These are phyloP conservation scores for Aplidium turbinatum DNA, from an alignment of 23 tunicate species.

Conservation along the genomic window DNA sequence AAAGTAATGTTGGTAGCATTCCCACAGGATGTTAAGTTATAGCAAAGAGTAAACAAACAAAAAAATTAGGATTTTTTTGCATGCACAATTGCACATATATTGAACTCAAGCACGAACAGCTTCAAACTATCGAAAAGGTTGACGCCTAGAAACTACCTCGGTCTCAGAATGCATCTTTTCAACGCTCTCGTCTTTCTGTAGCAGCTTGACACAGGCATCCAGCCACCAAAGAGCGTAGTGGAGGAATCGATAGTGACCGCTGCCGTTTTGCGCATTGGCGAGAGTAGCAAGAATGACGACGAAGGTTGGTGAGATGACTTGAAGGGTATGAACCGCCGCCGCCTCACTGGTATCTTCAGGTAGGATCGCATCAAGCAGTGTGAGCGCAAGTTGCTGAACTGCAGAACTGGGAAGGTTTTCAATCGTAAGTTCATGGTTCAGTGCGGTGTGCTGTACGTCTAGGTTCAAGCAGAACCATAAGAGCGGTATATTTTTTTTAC, in stretches of 20 bases:
- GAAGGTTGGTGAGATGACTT: slow-evolving; percentile 51
- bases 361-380: slow-evolving; percentile 44
- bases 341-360: slow-evolving; percentile 35
- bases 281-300: slow-evolving; percentile 59
- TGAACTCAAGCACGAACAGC: too few relatives aligned
- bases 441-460: too few relatives aligned
- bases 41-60: neutral
- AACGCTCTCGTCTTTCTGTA: slow-evolving; percentile 18
- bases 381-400: slow-evolving; percentile 45
- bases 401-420: slow-evolving; percentile 41
- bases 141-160: too few relatives aligned
- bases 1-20: too few relatives aligned
- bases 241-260: slow-evolving; percentile 57
- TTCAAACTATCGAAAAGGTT: too few relatives aligned
- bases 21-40: too few relatives aligned
- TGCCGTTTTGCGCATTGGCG: slow-evolving; percentile 63
- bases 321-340: slow-evolving; percentile 39
- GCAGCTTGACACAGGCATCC: slow-evolving; percentile 28
- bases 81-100: too few relatives aligned
- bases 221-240: slow-evolving; percentile 66
- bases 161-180: slow-evolving; percentile 40
- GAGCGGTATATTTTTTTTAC: too few relatives aligned
- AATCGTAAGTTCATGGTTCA: too few relatives aligned
- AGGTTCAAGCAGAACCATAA: too few relatives aligned
- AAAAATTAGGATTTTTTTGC: neutral